Conservation (phyloP, 2,888 invertebrate species). For the Drosophila rellima region DNA sequence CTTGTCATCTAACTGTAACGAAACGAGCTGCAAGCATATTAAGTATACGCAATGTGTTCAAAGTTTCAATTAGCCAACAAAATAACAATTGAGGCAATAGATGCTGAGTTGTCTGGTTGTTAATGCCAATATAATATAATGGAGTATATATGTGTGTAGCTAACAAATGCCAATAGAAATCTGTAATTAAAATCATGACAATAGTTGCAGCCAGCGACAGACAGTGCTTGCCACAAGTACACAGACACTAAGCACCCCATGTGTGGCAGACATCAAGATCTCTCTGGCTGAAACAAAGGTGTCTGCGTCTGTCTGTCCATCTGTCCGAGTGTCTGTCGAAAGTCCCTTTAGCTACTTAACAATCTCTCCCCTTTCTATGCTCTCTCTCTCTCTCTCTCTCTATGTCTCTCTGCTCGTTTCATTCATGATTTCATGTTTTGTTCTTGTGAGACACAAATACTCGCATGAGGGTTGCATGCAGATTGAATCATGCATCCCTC, state of each 20-base stretch:
- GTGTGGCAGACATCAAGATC: conserved; percentile 69
- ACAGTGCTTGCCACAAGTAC: conserved; percentile 11
- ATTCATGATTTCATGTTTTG: conserved; percentile 52
- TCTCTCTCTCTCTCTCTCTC: too few relatives aligned
- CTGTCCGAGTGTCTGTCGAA: not conserved
- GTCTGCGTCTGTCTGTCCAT: conserved; percentile 49
- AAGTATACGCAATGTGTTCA: conserved; percentile 43
- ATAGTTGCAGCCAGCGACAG: conserved; percentile 50
- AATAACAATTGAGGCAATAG: not conserved
- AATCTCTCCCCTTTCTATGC: not conserved
- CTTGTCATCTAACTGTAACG: conserved; percentile 5
- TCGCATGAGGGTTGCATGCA: conserved; percentile 23
- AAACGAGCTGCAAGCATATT: conserved; percentile 37
- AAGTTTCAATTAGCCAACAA: conserved; percentile 30
- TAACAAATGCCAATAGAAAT: conserved; percentile 53
- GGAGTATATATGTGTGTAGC: not conserved
- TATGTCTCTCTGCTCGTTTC: too few relatives aligned
- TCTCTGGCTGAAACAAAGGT: conserved; percentile 61
- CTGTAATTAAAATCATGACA: conserved; percentile 70
- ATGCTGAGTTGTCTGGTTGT: conserved; percentile 8
- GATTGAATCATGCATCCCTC: conserved; percentile 15
- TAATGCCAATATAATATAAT: not conserved
- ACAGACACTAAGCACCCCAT: conserved; percentile 55
- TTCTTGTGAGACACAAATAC: conserved; percentile 33
- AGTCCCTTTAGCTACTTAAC: conserved; percentile 46